A percentile compares a stretch with the other conserved stretches of the same genome.
Evolutionary conservation across 1,140 invertebrate genomes (phyloP).

Genomic region (Myzus persicae): DNA sequence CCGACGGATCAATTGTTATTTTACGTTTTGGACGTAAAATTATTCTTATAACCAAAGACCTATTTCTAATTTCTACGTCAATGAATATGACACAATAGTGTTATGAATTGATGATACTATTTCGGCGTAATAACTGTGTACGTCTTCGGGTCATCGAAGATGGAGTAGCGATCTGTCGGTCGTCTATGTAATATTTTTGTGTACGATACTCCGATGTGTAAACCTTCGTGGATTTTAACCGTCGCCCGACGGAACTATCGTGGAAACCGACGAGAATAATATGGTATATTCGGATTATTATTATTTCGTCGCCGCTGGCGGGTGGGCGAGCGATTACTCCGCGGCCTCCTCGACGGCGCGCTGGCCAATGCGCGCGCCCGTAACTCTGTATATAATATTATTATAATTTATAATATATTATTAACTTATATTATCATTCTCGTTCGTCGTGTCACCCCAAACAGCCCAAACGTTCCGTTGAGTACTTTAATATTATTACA

Average conservation of each 20-base stretch:
- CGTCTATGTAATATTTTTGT: background rate
- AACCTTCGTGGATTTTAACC: background rate
- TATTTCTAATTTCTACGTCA: background rate
- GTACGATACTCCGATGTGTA: background rate
- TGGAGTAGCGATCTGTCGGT: background rate
- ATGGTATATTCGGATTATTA: background rate
- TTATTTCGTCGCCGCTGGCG: background rate
- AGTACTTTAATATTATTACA: background rate
- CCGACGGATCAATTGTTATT: too few species aligned
- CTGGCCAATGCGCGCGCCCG: background rate
- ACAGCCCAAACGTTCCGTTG: background rate
- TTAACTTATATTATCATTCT: background rate
- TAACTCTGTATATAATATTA: background rate
- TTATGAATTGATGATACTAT: too few species aligned
- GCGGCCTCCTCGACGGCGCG: background rate
- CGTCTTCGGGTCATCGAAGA: background rate
- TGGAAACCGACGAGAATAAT: too few species aligned
- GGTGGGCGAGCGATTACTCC: background rate
- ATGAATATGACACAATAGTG: background rate
- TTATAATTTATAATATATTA: background rate
- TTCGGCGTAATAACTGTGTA: background rate
- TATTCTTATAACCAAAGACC: background rate
- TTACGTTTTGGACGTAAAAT: background rate
- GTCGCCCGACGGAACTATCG: too few species aligned
- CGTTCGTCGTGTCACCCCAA: background rate